Evolutionary conservation across 2,113 vertebrate species (phyloP).

Genomic region (Oceanites oceanicus): DNA sequence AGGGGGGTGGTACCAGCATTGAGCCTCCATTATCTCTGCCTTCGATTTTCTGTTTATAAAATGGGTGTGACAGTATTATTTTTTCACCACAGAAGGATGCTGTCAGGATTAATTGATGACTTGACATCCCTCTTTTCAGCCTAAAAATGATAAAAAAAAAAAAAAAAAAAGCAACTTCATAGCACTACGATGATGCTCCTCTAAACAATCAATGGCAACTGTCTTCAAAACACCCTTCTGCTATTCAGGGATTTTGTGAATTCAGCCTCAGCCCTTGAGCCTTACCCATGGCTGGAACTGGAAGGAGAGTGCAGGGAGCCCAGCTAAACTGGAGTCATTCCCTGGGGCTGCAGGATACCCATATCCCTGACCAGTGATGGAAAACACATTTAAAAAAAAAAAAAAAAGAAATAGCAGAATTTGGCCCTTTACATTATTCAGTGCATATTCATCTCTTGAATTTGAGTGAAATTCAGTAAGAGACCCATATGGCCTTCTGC

Average conservation of each 20-base stretch:
- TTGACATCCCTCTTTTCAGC: conserved; percentile 51
- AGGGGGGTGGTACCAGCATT: neutral
- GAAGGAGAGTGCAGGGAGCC: neutral
- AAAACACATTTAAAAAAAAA: neutral
- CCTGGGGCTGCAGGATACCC: neutral
- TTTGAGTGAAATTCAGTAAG: neutral
- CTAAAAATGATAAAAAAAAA: neutral
- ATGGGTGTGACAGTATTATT: conserved; percentile 27
- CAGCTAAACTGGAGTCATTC: neutral
- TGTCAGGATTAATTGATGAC: conserved; percentile 58
- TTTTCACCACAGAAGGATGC: conserved; percentile 60
- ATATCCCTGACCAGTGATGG: neutral
- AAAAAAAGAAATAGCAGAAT: neutral
- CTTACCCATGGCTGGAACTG: neutral
- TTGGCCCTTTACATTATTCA: neutral
- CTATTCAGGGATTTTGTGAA: neutral
- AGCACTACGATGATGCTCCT: neutral
- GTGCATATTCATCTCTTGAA: neutral
- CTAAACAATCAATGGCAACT: neutral
- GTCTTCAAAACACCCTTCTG: neutral
- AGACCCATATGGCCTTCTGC: neutral
- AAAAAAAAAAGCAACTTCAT: neutral
- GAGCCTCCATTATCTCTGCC: neutral
- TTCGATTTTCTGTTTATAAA: conserved; percentile 5
- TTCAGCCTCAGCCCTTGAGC: neutral